These are phyloP conservation scores for Kryptolebias marmoratus DNA, from an alignment of 2,113 vertebrate genomes.

Conservation along the genomic window DNA sequence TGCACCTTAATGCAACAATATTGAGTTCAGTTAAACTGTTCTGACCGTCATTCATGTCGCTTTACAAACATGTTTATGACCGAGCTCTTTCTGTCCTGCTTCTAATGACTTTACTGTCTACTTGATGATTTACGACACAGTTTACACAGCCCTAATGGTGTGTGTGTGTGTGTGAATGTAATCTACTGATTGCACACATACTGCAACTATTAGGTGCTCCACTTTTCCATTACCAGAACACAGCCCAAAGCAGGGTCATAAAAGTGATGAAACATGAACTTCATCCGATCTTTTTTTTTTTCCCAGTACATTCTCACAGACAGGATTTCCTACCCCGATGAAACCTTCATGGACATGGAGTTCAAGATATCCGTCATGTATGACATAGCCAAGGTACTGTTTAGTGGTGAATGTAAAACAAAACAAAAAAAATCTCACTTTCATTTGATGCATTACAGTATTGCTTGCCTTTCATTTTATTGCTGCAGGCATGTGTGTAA, in stretches of 20 bases:
- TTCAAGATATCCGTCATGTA: slow-evolving; percentile 99
- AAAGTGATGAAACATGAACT: background rate
- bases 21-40: no score
- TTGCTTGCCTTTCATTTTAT: no score
- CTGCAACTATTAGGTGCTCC: background rate
- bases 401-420: background rate
- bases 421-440: background rate
- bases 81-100: slow-evolving; percentile 8
- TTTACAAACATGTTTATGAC: slow-evolving; percentile 28
- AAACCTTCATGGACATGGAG: slow-evolving; percentile 98
- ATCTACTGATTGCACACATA: slow-evolving; percentile 2
- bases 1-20: no score
- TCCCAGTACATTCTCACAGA: slow-evolving; percentile 92
- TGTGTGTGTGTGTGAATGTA: background rate
- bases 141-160: slow-evolving; percentile 18
- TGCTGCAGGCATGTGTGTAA: no score
- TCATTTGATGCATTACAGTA: background rate
- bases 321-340: slow-evolving; percentile 95
- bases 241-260: background rate
- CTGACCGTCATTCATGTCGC: background rate
- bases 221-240: slow-evolving; percentile 1
- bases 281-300: background rate
- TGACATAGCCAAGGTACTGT: slow-evolving; percentile 94
- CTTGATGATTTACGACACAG: slow-evolving; percentile 25
- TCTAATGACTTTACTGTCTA: slow-evolving; percentile 23